phyloP scores from a whole-genome alignment of 2,113 vertebrate genomes.

The Eulemur macaco region DNA sequence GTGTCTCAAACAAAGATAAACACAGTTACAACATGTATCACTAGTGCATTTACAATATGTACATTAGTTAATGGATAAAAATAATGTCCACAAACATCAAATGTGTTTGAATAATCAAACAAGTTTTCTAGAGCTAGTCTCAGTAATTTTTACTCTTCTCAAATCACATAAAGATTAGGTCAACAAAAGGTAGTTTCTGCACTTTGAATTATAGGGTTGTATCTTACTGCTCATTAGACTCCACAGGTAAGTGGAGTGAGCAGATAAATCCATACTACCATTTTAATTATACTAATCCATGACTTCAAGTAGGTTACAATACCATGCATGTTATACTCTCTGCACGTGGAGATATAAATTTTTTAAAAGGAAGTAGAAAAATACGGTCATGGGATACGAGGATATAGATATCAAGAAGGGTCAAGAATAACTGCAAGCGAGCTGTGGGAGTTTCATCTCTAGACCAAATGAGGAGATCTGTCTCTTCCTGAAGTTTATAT shows the following conservation, averaged over 20 bases:
- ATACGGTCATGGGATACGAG: neutral
- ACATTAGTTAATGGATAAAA: neutral
- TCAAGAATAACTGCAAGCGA: neutral
- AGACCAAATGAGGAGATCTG: neutral
- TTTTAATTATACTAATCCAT: neutral
- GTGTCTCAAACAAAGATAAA: neutral
- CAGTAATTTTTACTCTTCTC: neutral
- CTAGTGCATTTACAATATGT: neutral
- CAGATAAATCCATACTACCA: neutral
- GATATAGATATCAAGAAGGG: neutral
- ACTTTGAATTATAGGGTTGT: neutral
- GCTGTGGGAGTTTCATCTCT: neutral
- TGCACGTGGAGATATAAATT: neutral
- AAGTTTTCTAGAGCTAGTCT: neutral
- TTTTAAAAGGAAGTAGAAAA: neutral
- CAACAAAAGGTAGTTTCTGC: neutral
- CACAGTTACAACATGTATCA: neutral
- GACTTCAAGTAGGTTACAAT: neutral
- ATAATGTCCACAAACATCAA: neutral
- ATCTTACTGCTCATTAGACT: neutral
- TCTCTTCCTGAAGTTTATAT: neutral
- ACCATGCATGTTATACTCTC: neutral
- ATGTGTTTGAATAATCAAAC: neutral
- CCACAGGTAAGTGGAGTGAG: neutral
- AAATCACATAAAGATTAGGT: neutral